Percentiles rank a stretch among this genome's conserved stretches.
Evolutionary conservation across 2,888 invertebrate species (phyloP).

Genomic region (Dermolepida albohirtum): DNA sequence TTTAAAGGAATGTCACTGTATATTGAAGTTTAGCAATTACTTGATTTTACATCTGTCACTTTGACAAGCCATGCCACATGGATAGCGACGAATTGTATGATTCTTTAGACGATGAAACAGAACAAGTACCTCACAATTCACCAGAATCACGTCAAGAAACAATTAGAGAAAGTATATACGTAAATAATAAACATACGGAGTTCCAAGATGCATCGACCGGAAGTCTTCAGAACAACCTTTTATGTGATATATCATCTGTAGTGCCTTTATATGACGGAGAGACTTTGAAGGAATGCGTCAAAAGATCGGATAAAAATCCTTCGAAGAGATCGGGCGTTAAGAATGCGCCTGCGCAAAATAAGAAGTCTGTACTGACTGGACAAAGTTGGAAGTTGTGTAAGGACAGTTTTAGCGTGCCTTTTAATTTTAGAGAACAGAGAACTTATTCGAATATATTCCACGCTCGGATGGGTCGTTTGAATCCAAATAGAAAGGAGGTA

Average conservation of each 20-base stretch:
- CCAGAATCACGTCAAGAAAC: neutral
- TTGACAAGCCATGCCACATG: slow-evolving; percentile 42
- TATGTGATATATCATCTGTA: slow-evolving; percentile 40
- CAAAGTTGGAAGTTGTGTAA: too few relatives aligned
- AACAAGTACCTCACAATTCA: slow-evolving; percentile 30
- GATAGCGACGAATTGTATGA: slow-evolving; percentile 49
- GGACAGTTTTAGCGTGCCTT: neutral
- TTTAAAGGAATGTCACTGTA: too few relatives aligned
- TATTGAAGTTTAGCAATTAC: too few relatives aligned
- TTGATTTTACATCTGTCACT: slow-evolving; percentile 11
- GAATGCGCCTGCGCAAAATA: neutral
- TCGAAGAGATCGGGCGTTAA: slow-evolving; percentile 3
- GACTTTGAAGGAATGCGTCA: slow-evolving; percentile 35
- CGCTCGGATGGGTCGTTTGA: slow-evolving; percentile 41
- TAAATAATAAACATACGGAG: neutral
- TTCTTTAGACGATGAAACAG: slow-evolving; percentile 47
- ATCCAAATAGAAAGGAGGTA: slow-evolving; percentile 9
- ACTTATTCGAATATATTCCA: slow-evolving; percentile 47
- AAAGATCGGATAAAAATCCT: neutral
- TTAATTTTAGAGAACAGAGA: slow-evolving; percentile 33
- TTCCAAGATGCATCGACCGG: neutral
- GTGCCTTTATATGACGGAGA: slow-evolving; percentile 47
- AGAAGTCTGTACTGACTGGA: too few relatives aligned
- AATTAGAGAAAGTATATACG: too few relatives aligned
- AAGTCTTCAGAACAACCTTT: neutral